Evolutionary conservation across 2,888 invertebrate genomes (phyloP).

Genomic region (Drosophila anomelani): DNA sequence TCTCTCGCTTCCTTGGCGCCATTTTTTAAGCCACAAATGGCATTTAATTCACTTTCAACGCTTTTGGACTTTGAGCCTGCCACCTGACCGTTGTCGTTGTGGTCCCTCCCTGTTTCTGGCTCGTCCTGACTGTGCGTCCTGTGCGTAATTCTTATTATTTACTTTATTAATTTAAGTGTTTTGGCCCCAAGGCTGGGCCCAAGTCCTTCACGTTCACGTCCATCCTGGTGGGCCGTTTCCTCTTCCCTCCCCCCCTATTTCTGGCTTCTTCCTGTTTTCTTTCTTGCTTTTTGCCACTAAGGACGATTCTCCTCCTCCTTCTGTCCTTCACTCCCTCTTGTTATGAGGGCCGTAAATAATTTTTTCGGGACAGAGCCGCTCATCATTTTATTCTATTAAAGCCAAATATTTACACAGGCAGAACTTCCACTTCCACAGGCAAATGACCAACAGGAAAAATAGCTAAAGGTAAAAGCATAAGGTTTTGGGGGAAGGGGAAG

Average conservation of each 20-base stretch:
- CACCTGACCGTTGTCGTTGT: conserved; percentile 25
- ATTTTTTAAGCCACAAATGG: conserved; percentile 71
- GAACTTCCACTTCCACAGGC: conserved; percentile 33
- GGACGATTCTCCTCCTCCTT: not conserved
- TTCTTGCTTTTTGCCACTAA: conserved; percentile 6
- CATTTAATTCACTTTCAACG: conserved; percentile 77
- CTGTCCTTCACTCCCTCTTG: conserved; percentile 8
- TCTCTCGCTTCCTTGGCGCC: conserved; percentile 14
- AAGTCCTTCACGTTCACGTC: conserved; percentile 31
- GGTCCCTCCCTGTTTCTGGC: not conserved
- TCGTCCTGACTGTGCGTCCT: conserved; percentile 20
- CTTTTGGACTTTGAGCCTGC: conserved; percentile 21
- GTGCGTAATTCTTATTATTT: conserved; percentile 74
- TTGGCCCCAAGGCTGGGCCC: conserved; percentile 52
- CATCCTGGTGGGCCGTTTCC: conserved; percentile 8
- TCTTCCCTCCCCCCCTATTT: conserved; percentile 4
- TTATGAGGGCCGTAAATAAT: conserved; percentile 61
- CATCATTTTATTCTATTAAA: conserved; percentile 80
- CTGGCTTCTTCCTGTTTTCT: conserved; percentile 15
- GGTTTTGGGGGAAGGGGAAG: not conserved
- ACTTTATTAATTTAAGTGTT: conserved; percentile 82
- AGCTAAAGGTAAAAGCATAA: conserved; percentile 14
- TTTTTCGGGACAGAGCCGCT: conserved; percentile 49
- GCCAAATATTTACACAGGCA: conserved; percentile 71
- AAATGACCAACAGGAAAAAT: conserved; percentile 46